Conservation (phyloP, 2,888 invertebrate species). For the Dorcus parallelipipedus region DNA sequence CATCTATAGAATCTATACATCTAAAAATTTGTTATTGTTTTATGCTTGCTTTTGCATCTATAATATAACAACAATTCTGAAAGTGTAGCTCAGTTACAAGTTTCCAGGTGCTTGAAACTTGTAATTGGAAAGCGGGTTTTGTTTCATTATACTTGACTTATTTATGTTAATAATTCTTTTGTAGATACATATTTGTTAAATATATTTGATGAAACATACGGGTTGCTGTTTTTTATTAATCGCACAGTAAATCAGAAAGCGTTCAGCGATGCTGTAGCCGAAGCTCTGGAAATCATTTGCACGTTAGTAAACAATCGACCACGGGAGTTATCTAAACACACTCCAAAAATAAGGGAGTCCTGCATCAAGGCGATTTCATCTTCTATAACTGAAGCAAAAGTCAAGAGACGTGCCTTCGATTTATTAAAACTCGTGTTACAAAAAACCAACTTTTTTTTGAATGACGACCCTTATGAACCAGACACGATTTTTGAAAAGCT, state of each 20-base stretch:
- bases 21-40: too few relatives aligned
- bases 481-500: conserved; percentile 6
- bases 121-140: too few relatives aligned
- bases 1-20: too few relatives aligned
- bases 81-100: too few relatives aligned
- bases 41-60: too few relatives aligned
- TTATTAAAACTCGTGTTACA: conserved; percentile 33
- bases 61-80: too few relatives aligned
- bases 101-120: too few relatives aligned
- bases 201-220: conserved; percentile 34
- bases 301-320: conserved; percentile 38
- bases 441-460: conserved; percentile 19
- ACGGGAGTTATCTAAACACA: conserved; percentile 32
- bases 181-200: conserved; percentile 37
- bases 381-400: conserved; percentile 24
- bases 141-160: too few relatives aligned
- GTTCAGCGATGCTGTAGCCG: conserved; percentile 30
- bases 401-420: conserved; percentile 36
- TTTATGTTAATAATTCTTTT: conserved; percentile 16
- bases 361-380: conserved; percentile 32
- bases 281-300: conserved; percentile 37
- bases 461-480: conserved; percentile 4
- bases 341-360: conserved; percentile 32
- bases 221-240: conserved; percentile 33
- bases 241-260: conserved; percentile 23